A percentile compares a stretch with the other conserved stretches of the same genome.
phyloP scores from a whole-genome alignment of 2,797 vertebrate species.

The Erpetoichthys calabaricus region DNA sequence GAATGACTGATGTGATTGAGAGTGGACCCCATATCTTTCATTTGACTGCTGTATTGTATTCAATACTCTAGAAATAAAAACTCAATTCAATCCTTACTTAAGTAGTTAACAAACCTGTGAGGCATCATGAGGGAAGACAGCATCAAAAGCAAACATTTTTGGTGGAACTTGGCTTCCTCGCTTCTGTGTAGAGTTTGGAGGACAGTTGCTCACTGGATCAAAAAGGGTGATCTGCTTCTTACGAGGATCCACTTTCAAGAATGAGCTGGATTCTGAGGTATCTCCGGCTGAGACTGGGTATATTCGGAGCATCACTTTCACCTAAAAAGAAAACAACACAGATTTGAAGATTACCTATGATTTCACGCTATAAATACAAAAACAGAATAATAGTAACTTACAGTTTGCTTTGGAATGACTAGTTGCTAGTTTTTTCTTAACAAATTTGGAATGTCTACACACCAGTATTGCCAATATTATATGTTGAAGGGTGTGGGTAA shows the following conservation, averaged over 20 bases:
- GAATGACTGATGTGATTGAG: too few relatives aligned
- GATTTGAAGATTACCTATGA: conserved; percentile 3
- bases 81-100: too few relatives aligned
- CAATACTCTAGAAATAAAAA: too few relatives aligned
- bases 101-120: conserved; percentile 61
- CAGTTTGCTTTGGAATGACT: neutral
- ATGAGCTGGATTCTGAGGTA: conserved; percentile 65
- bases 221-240: conserved; percentile 79
- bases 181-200: conserved; percentile 51
- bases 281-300: conserved; percentile 52
- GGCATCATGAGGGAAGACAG: conserved; percentile 73
- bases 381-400: neutral
- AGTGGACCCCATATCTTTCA: too few relatives aligned
- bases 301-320: conserved; percentile 86
- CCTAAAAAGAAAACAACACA: conserved; percentile 39
- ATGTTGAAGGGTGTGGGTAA: too few relatives aligned
- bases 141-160: conserved; percentile 85
- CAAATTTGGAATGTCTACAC: neutral
- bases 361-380: neutral
- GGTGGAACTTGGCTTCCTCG: conserved; percentile 58
- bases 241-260: conserved; percentile 71
- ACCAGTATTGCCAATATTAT: neutral
- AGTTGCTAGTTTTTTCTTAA: neutral
- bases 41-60: too few relatives aligned
- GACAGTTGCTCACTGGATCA: conserved; percentile 57